These are phyloP conservation scores for human (Homo sapiens) DNA, from an alignment of 2,113 vertebrate genomes.

Conservation along the genomic window GRCh38 chr13:46745001-46745500, in stretches of 20 bases:
- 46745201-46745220: accelerated
- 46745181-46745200: not conserved
- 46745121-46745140: not conserved
- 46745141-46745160: not conserved
- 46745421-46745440: not conserved
- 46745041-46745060: not conserved
- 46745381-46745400: not conserved
- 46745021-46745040: not conserved
- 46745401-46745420: accelerated
- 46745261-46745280: not conserved
- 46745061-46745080: not conserved
- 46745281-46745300: not conserved
- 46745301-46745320: not conserved
- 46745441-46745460: not conserved
- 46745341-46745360: not conserved
- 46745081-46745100: not conserved
- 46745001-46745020: not conserved
- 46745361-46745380: not conserved
- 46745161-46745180: not conserved
- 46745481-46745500: too few relatives aligned
- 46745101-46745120: not conserved
- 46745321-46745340: not conserved
- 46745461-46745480: not conserved
- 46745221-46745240: not conserved
- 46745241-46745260: not conserved